These are phyloP conservation scores for Holothuria leucospilota DNA, from an alignment of 53 echinoderm and acorn worm species.

Conservation along the genomic window DNA sequence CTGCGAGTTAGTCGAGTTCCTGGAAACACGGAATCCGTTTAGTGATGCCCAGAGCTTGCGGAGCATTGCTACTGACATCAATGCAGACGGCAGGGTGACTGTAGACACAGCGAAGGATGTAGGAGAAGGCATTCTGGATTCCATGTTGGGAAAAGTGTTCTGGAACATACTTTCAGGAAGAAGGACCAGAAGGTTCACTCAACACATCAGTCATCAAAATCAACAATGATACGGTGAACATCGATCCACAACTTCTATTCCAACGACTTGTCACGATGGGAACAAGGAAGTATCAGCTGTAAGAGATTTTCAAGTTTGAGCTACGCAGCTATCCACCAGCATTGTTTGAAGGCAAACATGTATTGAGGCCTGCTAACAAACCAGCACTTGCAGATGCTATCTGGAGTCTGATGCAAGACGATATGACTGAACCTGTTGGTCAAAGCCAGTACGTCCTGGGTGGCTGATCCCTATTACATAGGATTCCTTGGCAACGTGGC, in stretches of 20 bases:
- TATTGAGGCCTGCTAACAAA: too few relatives aligned
- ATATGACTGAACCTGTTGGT: neutral
- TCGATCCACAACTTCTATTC: neutral
- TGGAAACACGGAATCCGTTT: slow-evolving; percentile 10
- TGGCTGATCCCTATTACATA: neutral
- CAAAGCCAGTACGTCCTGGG: neutral
- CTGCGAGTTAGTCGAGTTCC: neutral
- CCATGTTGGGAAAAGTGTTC: slow-evolving; percentile 14
- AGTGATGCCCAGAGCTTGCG: slow-evolving; percentile 2
- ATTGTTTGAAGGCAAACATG: too few relatives aligned
- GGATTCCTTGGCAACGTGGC: neutral
- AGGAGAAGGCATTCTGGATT: neutral
- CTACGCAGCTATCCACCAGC: neutral
- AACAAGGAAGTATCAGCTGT: neutral
- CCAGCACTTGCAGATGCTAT: neutral
- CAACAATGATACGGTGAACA: neutral
- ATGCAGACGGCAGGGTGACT: neutral
- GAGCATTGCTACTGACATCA: slow-evolving; percentile 7
- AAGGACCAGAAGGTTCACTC: neutral
- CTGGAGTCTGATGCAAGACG: neutral
- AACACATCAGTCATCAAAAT: neutral
- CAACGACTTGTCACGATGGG: slow-evolving; percentile 11
- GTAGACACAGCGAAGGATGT: slow-evolving; percentile 2
- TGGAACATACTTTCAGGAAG: neutral
- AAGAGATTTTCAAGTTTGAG: slow-evolving; percentile 12